These are phyloP conservation scores for Brachionus calyciflorus DNA, from an alignment of 1,140 invertebrate species.

Conservation along the genomic window DNA sequence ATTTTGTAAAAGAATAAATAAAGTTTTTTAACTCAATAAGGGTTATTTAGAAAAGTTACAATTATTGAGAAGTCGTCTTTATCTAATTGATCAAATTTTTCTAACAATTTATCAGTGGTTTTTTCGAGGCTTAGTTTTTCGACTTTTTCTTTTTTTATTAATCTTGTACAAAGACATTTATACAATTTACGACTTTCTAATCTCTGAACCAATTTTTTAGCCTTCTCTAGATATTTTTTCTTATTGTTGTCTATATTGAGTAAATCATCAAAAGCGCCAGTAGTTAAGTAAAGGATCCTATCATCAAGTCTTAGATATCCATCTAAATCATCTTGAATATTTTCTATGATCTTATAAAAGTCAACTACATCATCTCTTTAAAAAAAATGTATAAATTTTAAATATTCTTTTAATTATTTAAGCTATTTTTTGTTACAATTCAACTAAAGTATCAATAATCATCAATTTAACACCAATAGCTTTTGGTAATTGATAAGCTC, in stretches of 20 bases:
- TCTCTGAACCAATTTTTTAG: neutral
- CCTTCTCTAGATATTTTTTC: neutral
- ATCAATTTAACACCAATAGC: constrained; percentile 61
- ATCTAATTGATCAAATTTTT: neutral
- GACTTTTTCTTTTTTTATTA: neutral
- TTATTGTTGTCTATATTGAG: neutral
- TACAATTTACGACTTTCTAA: constrained; percentile 2
- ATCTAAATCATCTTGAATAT: neutral
- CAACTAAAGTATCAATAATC: constrained; percentile 49
- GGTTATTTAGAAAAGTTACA: no score
- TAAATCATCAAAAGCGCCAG: neutral
- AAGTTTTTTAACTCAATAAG: no score
- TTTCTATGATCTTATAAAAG: neutral
- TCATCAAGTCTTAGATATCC: constrained; percentile 13
- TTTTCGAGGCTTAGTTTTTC: neutral
- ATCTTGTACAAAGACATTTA: neutral
- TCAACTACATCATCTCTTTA: constrained; percentile 9
- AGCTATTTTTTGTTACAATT: neutral
- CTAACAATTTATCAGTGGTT: neutral
- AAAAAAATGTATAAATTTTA: neutral
- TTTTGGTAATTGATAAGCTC: constrained; percentile 64
- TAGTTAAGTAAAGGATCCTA: neutral
- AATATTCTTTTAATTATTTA: no score
- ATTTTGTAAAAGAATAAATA: no score
- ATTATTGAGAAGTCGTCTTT: no score